phyloP scores from a whole-genome alignment of 2,113 vertebrate species.

The Cervus canadensis region DNA sequence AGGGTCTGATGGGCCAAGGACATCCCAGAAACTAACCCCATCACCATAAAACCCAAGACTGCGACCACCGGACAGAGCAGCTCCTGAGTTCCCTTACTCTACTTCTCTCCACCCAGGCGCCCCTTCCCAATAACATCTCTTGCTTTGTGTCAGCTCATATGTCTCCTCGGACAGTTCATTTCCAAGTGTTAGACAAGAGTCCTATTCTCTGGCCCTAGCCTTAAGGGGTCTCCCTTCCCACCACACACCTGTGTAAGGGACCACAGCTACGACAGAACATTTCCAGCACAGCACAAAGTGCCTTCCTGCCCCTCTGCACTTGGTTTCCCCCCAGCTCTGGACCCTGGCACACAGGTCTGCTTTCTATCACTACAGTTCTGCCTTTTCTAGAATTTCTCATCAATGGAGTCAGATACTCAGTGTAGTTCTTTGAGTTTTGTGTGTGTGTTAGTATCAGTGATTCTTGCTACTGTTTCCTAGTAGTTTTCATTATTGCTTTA shows the following conservation, averaged over 20 bases:
- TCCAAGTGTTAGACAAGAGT: background rate
- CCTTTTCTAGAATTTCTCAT: background rate
- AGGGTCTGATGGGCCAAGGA: background rate
- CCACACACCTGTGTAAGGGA: background rate
- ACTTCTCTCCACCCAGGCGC: background rate
- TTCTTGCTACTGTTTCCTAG: background rate
- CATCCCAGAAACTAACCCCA: background rate
- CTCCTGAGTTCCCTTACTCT: background rate
- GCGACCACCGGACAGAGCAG: background rate
- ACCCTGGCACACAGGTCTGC: background rate
- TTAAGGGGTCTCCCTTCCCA: background rate
- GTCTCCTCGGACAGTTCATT: background rate
- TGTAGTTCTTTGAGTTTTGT: background rate
- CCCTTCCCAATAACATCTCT: background rate
- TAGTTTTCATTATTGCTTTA: background rate
- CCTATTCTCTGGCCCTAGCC: background rate
- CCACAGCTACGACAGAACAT: background rate
- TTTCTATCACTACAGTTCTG: background rate
- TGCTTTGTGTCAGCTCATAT: background rate
- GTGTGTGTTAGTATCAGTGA: background rate
- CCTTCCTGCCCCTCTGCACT: background rate
- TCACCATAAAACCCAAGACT: background rate
- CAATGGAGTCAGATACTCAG: background rate
- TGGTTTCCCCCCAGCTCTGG: background rate
- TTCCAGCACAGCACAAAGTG: background rate